Evolutionary conservation across 2,113 vertebrate species (phyloP).

Genomic region (Peromyscus californicus): DNA sequence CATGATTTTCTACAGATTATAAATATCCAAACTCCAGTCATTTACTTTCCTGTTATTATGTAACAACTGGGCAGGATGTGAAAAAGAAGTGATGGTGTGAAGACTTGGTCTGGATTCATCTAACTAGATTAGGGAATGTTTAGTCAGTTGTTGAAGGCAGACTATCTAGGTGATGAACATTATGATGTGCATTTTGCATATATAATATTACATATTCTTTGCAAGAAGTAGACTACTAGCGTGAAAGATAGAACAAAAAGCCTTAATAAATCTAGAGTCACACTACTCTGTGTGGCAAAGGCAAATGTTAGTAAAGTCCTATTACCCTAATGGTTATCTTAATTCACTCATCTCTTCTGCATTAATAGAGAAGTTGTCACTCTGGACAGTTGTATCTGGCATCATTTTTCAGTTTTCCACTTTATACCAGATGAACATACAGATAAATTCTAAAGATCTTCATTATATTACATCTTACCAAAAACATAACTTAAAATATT

Average conservation of each 20-base stretch:
- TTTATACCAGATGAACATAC: neutral
- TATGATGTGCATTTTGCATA: neutral
- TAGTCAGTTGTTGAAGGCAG: conserved; percentile 18
- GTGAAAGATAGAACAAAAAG: neutral
- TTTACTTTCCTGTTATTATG: neutral
- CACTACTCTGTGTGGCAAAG: neutral
- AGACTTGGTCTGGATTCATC: conserved; percentile 14
- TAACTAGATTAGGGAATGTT: neutral
- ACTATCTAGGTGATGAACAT: neutral
- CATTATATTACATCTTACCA: neutral
- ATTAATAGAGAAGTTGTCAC: neutral
- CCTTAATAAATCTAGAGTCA: neutral
- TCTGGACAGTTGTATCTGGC: neutral
- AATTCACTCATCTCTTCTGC: neutral
- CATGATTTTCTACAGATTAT: neutral
- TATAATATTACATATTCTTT: conserved; percentile 48
- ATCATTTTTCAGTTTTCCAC: neutral
- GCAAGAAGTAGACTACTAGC: neutral
- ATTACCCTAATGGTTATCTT: neutral
- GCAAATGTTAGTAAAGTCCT: neutral
- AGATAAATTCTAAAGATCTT: neutral
- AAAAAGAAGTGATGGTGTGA: neutral
- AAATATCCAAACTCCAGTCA: neutral
- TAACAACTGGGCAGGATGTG: neutral
- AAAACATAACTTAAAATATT: neutral